Evolutionary conservation across 2,113 vertebrate species (phyloP), one percentile per base, ranked within the genome.

Genomic region (Cheilinus undulatus): DNA sequence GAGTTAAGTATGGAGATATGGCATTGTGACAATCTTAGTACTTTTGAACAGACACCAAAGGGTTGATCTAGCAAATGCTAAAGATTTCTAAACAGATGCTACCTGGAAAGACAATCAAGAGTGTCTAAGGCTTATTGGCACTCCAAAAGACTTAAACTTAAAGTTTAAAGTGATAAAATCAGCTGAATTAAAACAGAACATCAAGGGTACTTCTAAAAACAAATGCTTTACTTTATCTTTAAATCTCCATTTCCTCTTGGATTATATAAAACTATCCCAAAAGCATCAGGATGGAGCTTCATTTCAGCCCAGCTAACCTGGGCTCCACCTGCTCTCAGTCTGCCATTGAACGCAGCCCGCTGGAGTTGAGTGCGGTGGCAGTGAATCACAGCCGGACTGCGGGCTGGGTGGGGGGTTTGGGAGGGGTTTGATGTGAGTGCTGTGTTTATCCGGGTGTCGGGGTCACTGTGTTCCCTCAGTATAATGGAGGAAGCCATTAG

Each of bases 401-500:
- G n/a, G 75, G 56, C 36, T 3, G 57, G 53, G 65, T 11, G 56
- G 27, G 36, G 61, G 15, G 69, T 1, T 46, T 50, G 61, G 78
- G 72, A 7, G 66, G 73, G 42, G 38, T 19, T 34, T 64, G 77
- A 73, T 36, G 73, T 26, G 71, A 67, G 68, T 17, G 56, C 32
- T 3, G 76, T 71, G 79, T 85, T 78, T 85, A 83, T 72, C 59
- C 23, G 71, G 64, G 85, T 76, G 83, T 79, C 51, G 58, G 81
- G 77, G 80, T 83, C 88, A 82, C 67, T 61, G 77, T 83, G 84
- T 85, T 85, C 76, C 54, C 72, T 87, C 61, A 82, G 75, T 80
- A 73, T 88, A 88, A 90, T 88, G 83, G 85, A 87, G 75, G 69
- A 78, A 84, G 85, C 78, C 86, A 88, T 90, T 86, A 88, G 80